Conservation (phyloP, 2,888 invertebrate genomes). For the Pegoplata infirma region DNA sequence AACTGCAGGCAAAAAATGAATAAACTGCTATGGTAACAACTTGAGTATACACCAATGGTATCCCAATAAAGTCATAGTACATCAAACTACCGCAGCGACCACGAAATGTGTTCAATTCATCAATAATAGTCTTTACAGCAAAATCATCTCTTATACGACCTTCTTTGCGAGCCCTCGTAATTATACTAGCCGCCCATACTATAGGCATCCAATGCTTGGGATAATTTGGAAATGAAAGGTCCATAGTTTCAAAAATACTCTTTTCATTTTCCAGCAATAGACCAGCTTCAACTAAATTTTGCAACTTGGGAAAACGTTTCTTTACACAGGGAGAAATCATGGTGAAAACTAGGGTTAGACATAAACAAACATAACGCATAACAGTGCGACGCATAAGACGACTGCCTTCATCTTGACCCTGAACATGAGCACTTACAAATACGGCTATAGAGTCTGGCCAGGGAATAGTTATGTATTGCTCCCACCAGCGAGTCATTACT, state of each 20-base stretch:
- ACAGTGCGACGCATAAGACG: constrained; percentile 89
- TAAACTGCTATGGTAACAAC: constrained; percentile 94
- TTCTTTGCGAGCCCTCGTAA: constrained; percentile 91
- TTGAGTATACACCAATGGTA: constrained; percentile 90
- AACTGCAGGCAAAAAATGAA: constrained; percentile 90
- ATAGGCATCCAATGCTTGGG: constrained; percentile 94
- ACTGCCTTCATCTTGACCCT: constrained; percentile 90
- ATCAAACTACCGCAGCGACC: constrained; percentile 86
- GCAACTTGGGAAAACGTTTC: constrained; percentile 90
- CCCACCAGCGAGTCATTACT: constrained; percentile 95
- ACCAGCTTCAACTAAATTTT: constrained; percentile 90
- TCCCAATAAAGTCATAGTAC: constrained; percentile 85
- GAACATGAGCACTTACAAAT: constrained; percentile 88
- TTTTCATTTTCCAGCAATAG: constrained; percentile 89
- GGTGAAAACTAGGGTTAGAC: constrained; percentile 89
- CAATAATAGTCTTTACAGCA: constrained; percentile 92
- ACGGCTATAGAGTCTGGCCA: constrained; percentile 92
- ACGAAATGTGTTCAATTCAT: constrained; percentile 90
- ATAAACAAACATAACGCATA: constrained; percentile 89
- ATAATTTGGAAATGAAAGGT: constrained; percentile 88
- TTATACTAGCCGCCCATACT: constrained; percentile 93
- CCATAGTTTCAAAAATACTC: constrained; percentile 85
- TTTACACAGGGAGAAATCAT: constrained; percentile 92
- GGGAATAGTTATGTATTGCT: constrained; percentile 88
- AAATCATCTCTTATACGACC: constrained; percentile 93